Percentiles rank a stretch among this genome's conserved stretches.
Evolutionary conservation across 2,888 invertebrate genomes (phyloP).

Genomic region (Volucella bombylans): DNA sequence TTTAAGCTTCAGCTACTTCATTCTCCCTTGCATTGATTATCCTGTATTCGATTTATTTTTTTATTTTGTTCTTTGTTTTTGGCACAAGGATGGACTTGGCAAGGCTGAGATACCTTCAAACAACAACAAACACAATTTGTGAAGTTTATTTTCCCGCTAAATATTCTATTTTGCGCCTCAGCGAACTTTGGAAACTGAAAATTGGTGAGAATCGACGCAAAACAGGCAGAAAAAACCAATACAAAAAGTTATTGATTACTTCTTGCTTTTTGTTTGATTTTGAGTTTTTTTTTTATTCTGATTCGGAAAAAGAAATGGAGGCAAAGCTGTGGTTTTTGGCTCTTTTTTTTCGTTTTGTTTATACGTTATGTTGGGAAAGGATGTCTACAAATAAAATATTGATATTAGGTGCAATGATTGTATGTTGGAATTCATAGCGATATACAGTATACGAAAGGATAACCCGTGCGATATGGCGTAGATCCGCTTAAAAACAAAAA

Average conservation of each 20-base stretch:
- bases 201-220: conserved; percentile 4
- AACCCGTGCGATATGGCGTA: conserved; percentile 45
- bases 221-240: neutral
- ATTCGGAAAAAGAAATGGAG: neutral
- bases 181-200: conserved; percentile 57
- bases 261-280: conserved; percentile 34
- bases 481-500: conserved; percentile 28
- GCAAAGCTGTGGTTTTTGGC: conserved; percentile 15
- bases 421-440: conserved; percentile 64
- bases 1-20: neutral
- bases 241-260: conserved; percentile 66
- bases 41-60: conserved; percentile 19
- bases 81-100: neutral
- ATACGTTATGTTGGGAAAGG: neutral
- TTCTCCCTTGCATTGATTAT: conserved; percentile 33
- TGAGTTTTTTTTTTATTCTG: neutral
- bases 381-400: conserved; percentile 44
- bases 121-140: conserved; percentile 55
- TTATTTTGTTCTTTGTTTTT: neutral
- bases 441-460: conserved; percentile 31
- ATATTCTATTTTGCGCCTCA: conserved; percentile 70
- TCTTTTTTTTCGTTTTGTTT: neutral
- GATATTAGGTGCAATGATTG: conserved; percentile 53
- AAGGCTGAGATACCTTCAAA: conserved; percentile 53
- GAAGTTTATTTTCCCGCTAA: conserved; percentile 54